These are phyloP conservation scores for Sylvilagus bachmani DNA, from an alignment of 2,113 vertebrate species.

Conservation along the genomic window DNA sequence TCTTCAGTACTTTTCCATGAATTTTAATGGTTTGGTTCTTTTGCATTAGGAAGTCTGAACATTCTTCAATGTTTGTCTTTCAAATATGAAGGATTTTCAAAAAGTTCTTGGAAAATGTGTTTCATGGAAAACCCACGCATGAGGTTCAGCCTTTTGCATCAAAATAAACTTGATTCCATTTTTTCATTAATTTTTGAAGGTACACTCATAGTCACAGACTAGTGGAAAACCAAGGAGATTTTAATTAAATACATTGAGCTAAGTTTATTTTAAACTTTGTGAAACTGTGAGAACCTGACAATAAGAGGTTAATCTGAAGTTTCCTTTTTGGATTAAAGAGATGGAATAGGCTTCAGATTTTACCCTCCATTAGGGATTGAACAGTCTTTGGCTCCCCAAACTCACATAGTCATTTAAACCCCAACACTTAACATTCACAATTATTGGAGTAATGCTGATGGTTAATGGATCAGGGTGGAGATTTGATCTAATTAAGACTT, in stretches of 20 bases:
- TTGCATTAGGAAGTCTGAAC: neutral
- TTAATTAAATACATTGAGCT: neutral
- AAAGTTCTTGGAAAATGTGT: too few species aligned
- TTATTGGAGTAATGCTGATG: too few species aligned
- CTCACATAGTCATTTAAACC: too few species aligned
- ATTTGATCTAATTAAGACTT: too few species aligned
- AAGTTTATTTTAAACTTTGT: constrained; percentile 4
- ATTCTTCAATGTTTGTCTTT: neutral
- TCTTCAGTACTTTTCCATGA: neutral
- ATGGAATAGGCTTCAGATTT: neutral
- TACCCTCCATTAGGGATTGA: neutral
- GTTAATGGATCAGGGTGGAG: too few species aligned
- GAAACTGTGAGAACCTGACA: constrained; percentile 8
- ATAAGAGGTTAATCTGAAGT: neutral
- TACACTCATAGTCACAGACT: too few species aligned
- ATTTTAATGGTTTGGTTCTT: constrained; percentile 8
- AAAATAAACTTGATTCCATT: too few species aligned
- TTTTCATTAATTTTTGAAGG: too few species aligned
- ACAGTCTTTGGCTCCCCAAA: too few species aligned
- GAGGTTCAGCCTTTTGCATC: too few species aligned
- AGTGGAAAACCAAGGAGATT: neutral
- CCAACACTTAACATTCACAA: too few species aligned
- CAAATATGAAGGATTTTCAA: neutral
- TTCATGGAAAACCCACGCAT: too few species aligned
- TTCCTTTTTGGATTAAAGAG: neutral